phyloP scores from a whole-genome alignment of 1,140 invertebrate genomes.

The Olivierus martensii region DNA sequence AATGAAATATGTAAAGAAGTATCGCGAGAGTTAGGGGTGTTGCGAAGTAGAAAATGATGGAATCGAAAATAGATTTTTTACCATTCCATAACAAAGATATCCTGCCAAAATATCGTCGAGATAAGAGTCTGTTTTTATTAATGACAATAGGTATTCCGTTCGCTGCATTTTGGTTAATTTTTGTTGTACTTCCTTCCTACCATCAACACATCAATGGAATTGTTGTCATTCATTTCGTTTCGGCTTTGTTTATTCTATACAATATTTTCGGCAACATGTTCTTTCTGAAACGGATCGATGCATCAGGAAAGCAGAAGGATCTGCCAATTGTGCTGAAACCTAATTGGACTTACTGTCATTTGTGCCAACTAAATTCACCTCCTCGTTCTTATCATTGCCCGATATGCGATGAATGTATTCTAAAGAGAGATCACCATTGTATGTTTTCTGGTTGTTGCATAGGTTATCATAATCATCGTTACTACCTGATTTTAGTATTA shows the following conservation, averaged over 20 bases:
- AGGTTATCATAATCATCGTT: conserved; percentile 20
- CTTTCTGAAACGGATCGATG: conserved; percentile 53
- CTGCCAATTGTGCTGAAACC: conserved; percentile 18
- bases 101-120: conserved; percentile 9
- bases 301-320: conserved; percentile 39
- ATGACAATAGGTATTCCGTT: conserved; percentile 11
- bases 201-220: background rate
- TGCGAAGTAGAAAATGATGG: conserved; percentile 55
- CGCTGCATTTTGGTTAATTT: conserved; percentile 5
- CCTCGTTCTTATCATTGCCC: conserved; percentile 21
- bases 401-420: conserved; percentile 19
- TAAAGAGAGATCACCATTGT: conserved; percentile 22
- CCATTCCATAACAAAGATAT: conserved; percentile 9
- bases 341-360: conserved; percentile 20
- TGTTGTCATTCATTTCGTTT: conserved; percentile 40
- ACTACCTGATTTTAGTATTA: conserved; percentile 15
- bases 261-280: conserved; percentile 62
- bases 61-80: conserved; percentile 23
- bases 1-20: too few relatives aligned
- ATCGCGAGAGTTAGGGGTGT: conserved; percentile 35
- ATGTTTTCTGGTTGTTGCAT: conserved; percentile 21
- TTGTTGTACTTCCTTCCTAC: conserved; percentile 3
- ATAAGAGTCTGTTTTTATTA: conserved; percentile 15
- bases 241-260: conserved; percentile 51
- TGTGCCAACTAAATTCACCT: conserved; percentile 19